Evolutionary conservation across 1,140 invertebrate species (phyloP), one percentile per base, ranked within the genome.

Genomic region (Planococcus citri): DNA sequence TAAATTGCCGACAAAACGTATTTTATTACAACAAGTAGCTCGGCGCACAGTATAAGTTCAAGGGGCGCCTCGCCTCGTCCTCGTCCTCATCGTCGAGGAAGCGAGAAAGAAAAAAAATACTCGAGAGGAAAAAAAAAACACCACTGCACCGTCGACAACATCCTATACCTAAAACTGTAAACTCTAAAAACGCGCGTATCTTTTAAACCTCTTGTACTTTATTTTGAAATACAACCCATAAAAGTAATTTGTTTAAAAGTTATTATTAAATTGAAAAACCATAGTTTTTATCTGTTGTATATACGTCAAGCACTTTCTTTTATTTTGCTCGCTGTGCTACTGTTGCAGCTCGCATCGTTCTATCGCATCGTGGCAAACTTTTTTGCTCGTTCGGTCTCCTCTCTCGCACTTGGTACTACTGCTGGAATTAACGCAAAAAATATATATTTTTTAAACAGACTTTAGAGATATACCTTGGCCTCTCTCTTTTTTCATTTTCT

Each of bases 161-260:
- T n/a, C n/a, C n/a, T n/a, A n/a, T n/a, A n/a, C n/a, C n/a, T n/a
- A n/a, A n/a, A n/a, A n/a, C n/a, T n/a, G n/a, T 33, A 33, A 33
- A 51, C 41, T 51, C 41, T 51, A 17, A 51, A 51, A 51, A 51
- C 41, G 41, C 41, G 41, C 41, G 41, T 51, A 51, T 51, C 41
- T 51, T 51, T 51, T 51, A 51, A 51, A 51, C 41, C 41, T 51
- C 41, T 51, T 51, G 41, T 51, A 51, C 41, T 51, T 51, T 51
- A 51, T 51, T 51, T 51, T 51, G 41, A 51, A 51, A 51, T 51
- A 51, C 41, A 51, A 51, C 41, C 41, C 41, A 51, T 51, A 51
- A 51, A 51, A 51, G 41, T 51, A 51, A 51, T 51, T 51, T 51
- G 41, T 51, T 51, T 51, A 51, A 51, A 51, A 51, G 41, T 51